Base-by-base conservation (phyloP, 2,888 invertebrate species). In the Uloborus plumipes region DNA sequence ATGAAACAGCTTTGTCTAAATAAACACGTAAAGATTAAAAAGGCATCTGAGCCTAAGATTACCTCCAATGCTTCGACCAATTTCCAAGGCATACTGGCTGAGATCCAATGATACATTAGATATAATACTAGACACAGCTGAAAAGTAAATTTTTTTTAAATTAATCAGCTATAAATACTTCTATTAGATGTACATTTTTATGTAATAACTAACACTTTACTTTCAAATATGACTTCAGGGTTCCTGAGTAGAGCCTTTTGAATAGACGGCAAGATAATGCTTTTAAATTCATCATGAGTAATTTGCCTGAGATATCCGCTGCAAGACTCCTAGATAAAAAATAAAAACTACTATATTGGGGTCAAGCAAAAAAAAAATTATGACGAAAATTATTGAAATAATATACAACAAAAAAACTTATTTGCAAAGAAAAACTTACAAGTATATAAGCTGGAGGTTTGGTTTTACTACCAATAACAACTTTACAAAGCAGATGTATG, bases 211-310 rank as follows among this genome's bases (percentile, higher is more conserved):
- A 62, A 16, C 2, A 9, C 65, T 66, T 80, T 84, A 85, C 93
- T 93, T 88, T 94, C 92, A 22, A 97, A 91, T 84, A 95, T 94
- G 72, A 96, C 93, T 91, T 99, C 99, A 0, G 99, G 98, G 90
- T 95, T 97, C 70, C 99, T 91, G 47, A 99, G 90, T 93, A 98
- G 94, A 22, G 96, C 93, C 88, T 97, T 96, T 88, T 96, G 95
- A 74, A 97, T 90, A 1, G 95, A 93, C 0, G 98, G 97, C 84
- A 97, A 90, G 61, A 98, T 89, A 9, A 90, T 90, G 64, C 91
- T 92, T 87, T 93, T 93, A 87, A 97, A 95, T 71, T 94, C 94
- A 22, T 85, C 78, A 73, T 85, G 85, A 49, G 61, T 85, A 16
- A 86, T 67, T 61, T 86, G 85, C 16, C 78, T 67, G 9, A 86